Evolutionary conservation across 2,888 invertebrate genomes (phyloP).

Genomic region (Homarus gammarus): DNA sequence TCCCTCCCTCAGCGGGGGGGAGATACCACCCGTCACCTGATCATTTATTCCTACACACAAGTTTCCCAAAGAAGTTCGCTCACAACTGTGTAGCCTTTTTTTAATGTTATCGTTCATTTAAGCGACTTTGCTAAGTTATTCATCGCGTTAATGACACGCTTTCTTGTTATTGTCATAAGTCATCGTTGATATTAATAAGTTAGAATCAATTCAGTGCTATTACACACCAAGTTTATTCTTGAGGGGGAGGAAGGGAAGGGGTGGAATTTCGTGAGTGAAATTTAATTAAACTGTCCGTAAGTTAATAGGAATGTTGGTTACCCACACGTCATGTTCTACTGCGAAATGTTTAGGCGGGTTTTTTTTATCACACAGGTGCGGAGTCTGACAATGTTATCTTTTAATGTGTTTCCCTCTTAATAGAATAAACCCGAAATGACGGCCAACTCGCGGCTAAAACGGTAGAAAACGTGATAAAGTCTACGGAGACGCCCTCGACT

Average conservation of each 20-base stretch:
- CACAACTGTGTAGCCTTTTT: background rate
- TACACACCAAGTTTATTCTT: background rate
- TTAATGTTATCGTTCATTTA: too few relatives aligned
- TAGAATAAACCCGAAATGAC: background rate
- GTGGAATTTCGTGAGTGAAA: background rate
- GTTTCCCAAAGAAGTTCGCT: constrained; percentile 11
- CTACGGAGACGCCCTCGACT: too few relatives aligned
- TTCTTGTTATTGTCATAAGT: too few relatives aligned
- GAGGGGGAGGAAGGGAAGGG: background rate
- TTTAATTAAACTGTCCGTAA: background rate
- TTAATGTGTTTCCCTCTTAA: constrained; percentile 20
- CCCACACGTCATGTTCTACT: constrained; percentile 23
- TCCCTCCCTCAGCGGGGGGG: background rate
- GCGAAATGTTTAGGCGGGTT: constrained; percentile 28
- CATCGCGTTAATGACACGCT: too few relatives aligned
- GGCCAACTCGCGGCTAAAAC: background rate
- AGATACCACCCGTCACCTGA: constrained; percentile 12
- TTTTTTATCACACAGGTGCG: constrained; percentile 21
- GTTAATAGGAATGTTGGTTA: constrained; percentile 10
- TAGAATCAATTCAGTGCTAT: too few relatives aligned
- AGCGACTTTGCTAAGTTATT: too few relatives aligned
- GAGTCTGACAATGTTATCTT: constrained; percentile 7
- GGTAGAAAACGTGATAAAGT: background rate
- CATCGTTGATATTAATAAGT: too few relatives aligned
- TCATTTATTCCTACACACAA: constrained; percentile 17